Conservation (phyloP, 2,113 vertebrate genomes). For the Apeltes quadracus region DNA sequence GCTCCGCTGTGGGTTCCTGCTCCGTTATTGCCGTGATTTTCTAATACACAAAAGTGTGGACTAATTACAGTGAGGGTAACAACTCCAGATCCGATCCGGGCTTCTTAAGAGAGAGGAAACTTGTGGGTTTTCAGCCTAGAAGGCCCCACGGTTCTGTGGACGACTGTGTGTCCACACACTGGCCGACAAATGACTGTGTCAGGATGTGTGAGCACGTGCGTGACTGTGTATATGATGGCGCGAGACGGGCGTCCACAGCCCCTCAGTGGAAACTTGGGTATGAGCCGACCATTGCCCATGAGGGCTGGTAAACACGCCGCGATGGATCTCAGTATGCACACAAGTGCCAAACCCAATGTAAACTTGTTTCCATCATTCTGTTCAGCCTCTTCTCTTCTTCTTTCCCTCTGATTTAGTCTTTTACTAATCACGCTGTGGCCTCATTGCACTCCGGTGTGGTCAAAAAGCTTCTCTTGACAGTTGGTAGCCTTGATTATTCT, state of each 20-base stretch:
- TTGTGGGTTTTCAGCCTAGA: not conserved
- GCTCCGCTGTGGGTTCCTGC: conserved; percentile 23
- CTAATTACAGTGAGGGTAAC: conserved; percentile 20
- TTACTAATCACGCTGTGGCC: conserved; percentile 10
- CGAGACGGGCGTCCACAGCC: conserved; percentile 37
- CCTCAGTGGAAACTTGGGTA: conserved; percentile 72
- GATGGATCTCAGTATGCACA: conserved; percentile 61
- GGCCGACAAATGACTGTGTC: conserved; percentile 34
- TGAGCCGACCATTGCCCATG: conserved; percentile 54
- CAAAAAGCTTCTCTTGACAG: conserved; percentile 5
- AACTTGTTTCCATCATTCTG: conserved; percentile 63
- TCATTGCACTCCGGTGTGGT: not conserved
- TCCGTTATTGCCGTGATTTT: conserved; percentile 25
- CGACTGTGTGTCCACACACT: conserved; percentile 15
- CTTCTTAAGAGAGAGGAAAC: conserved; percentile 14
- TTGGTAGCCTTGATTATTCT: not conserved
- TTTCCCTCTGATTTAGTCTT: conserved; percentile 4
- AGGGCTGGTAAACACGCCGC: conserved; percentile 65
- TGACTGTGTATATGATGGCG: conserved; percentile 35
- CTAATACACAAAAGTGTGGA: conserved; percentile 7
- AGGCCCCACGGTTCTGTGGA: conserved; percentile 9
- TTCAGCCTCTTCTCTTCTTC: conserved; percentile 24
- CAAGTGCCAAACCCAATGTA: conserved; percentile 67
- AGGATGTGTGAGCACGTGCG: conserved; percentile 28
- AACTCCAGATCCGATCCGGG: not conserved